These are phyloP conservation scores for Calameuta pallipes DNA, from an alignment of 2,888 invertebrate species.

Conservation along the genomic window DNA sequence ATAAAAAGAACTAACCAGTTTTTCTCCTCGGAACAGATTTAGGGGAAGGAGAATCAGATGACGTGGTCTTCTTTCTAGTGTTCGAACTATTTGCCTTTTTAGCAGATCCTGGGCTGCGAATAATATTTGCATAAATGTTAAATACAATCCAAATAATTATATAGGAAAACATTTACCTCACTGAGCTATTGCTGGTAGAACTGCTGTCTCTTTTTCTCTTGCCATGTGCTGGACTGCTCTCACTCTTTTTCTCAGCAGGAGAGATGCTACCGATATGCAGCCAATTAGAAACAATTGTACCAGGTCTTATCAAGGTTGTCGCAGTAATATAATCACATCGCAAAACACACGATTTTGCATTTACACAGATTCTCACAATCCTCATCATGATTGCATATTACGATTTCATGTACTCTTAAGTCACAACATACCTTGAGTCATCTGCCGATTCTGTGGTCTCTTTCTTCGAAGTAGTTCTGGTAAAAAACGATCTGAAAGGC, in stretches of 20 bases:
- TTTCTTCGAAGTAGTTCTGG: slow-evolving; percentile 47
- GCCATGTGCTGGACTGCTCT: slow-evolving; percentile 22
- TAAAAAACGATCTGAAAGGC: slow-evolving; percentile 64
- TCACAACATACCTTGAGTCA: slow-evolving; percentile 46
- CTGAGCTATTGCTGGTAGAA: slow-evolving; percentile 23
- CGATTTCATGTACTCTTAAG: slow-evolving; percentile 10
- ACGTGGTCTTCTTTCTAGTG: neutral
- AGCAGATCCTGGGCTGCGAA: slow-evolving; percentile 27
- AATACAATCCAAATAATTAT: slow-evolving; percentile 3
- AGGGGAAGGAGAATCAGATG: slow-evolving; percentile 10
- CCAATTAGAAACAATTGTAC: slow-evolving; percentile 39
- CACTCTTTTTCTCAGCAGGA: slow-evolving; percentile 27
- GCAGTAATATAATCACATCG: slow-evolving; percentile 15
- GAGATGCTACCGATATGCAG: slow-evolving; percentile 38
- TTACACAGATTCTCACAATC: slow-evolving; percentile 20
- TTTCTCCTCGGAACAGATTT: slow-evolving; percentile 9
- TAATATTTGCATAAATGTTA: neutral
- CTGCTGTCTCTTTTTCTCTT: slow-evolving; percentile 47
- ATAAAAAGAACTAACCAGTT: neutral
- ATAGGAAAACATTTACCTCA: slow-evolving; percentile 33
- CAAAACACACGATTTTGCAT: slow-evolving; percentile 18
- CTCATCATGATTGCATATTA: slow-evolving; percentile 33
- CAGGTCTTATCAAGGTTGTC: slow-evolving; percentile 10
- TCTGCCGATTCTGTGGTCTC: slow-evolving; percentile 29
- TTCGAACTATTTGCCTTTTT: slow-evolving; percentile 30